These are phyloP conservation scores for Hafferia zeledoni DNA, from an alignment of 2,797 vertebrate genomes.

Conservation along the genomic window DNA sequence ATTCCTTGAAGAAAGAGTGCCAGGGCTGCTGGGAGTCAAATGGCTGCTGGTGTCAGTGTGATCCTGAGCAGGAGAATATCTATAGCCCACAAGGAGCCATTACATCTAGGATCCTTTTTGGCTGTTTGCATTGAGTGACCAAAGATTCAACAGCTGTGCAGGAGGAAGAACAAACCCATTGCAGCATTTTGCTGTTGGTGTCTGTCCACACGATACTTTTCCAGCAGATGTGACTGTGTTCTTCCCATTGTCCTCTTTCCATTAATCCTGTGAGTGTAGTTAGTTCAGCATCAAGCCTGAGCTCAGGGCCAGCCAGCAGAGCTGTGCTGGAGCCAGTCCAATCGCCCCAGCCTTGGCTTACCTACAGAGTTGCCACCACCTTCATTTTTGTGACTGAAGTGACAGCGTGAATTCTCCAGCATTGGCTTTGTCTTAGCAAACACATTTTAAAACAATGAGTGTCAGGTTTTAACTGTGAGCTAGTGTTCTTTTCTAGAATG, in stretches of 20 bases:
- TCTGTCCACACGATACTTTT: accelerated
- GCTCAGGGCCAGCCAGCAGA: neutral
- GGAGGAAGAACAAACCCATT: neutral
- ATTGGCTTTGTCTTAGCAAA: neutral
- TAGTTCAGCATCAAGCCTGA: neutral
- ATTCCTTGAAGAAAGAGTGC: neutral
- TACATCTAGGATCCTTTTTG: neutral
- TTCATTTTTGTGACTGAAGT: neutral
- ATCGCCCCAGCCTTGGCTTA: neutral
- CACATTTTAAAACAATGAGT: neutral
- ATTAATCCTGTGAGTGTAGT: neutral
- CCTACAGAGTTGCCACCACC: neutral
- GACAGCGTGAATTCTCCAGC: neutral
- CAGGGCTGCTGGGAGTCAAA: neutral
- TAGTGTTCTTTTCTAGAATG: neutral
- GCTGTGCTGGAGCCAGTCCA: neutral
- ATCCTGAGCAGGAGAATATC: neutral
- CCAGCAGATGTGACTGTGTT: accelerated
- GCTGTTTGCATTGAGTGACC: neutral
- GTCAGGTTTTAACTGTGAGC: neutral
- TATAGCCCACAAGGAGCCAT: neutral
- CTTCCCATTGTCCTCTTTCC: neutral
- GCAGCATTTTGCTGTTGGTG: accelerated
- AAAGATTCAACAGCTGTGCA: neutral
- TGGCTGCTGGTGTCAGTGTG: neutral